Percentiles rank a stretch among this genome's conserved stretches.
phyloP scores from a whole-genome alignment of 37 sponge, comb jelly and placozoan genomes.

The Geodia barretti region DNA sequence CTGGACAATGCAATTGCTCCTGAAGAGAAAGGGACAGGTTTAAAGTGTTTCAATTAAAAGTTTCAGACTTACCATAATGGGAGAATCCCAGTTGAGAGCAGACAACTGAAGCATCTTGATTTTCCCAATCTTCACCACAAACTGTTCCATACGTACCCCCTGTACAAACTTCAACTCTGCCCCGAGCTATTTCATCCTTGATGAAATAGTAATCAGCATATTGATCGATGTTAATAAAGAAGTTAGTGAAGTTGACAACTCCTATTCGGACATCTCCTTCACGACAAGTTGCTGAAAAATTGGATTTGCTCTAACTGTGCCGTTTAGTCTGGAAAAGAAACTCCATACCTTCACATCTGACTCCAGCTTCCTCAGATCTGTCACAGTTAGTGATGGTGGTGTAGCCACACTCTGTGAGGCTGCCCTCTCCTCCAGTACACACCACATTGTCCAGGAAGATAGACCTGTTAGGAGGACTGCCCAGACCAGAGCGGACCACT shows the following conservation, averaged over 20 bases:
- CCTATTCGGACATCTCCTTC: slow-evolving; percentile 14
- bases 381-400: background rate
- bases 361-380: slow-evolving; percentile 25
- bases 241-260: background rate
- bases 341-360: slow-evolving; percentile 21
- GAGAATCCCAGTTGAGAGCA: slow-evolving; percentile 39
- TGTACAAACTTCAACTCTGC: slow-evolving; percentile 37
- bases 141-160: slow-evolving; percentile 32
- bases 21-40: background rate
- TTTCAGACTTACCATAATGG: slow-evolving; percentile 9
- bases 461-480: background rate
- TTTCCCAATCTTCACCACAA: slow-evolving; percentile 27
- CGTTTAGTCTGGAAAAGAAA: background rate
- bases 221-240: background rate
- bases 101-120: slow-evolving; percentile 43
- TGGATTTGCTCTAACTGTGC: background rate
- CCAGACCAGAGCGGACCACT: no score
- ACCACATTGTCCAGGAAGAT: slow-evolving; percentile 2
- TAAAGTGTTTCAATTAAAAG: no score
- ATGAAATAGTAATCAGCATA: slow-evolving; percentile 1
- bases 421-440: slow-evolving; percentile 22
- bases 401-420: background rate
- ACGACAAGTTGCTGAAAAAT: slow-evolving; percentile 15
- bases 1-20: slow-evolving; percentile 13
- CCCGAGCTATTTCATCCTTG: background rate